Base-by-base conservation (phyloP, 2,797 vertebrate species). In the Sylvia borin region DNA sequence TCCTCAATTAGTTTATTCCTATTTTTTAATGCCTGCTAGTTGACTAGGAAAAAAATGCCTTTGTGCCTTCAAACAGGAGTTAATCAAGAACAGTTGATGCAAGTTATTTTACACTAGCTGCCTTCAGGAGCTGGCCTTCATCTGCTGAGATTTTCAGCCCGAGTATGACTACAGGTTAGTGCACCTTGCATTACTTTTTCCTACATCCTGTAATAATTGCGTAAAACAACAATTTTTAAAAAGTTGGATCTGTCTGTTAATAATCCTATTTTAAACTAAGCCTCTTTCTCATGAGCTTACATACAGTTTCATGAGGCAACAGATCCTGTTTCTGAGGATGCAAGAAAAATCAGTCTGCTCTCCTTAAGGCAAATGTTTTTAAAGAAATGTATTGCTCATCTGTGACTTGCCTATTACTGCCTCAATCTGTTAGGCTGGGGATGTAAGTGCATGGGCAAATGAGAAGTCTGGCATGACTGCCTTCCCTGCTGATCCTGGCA, bases 321-420 rank as follows among this genome's bases (percentile, higher is more conserved):
- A 85, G 40, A 60, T 93, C 57, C 64, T 36, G 6, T 74, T 85
- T 74, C 65, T 71, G 73, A 83, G 57, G 65, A 61, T 31, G n/a
- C 48, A 91, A 91, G 71, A 89, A 55, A 89, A 88, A 60, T 76
- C 4, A 5, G 10, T 34, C 45, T 77, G 21, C 34, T 87, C 82
- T 70, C 60, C 78, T 86, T n/a, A 53, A 76, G 60, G 81, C 55
- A 92, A 73, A 74, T n/a, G 78, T 83, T 95, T 87, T 75, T 36
- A 60, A 77, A 91, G 48, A 87, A 78, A n/a, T 32, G 25, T 34
- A 45, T 51, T 75, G 66, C 62, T 81, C 60, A 51, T 83, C 32
- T 73, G 24, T 73, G 48, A 89, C 36, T 86, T 73, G 78, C 48
- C 71, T 60, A 4, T 40, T 73, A 21, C 74, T 76, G 70, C 67